Percentiles rank a stretch among this genome's conserved stretches.
Conservation (phyloP, 2,888 invertebrate genomes). For the Diaphora mendica region DNA sequence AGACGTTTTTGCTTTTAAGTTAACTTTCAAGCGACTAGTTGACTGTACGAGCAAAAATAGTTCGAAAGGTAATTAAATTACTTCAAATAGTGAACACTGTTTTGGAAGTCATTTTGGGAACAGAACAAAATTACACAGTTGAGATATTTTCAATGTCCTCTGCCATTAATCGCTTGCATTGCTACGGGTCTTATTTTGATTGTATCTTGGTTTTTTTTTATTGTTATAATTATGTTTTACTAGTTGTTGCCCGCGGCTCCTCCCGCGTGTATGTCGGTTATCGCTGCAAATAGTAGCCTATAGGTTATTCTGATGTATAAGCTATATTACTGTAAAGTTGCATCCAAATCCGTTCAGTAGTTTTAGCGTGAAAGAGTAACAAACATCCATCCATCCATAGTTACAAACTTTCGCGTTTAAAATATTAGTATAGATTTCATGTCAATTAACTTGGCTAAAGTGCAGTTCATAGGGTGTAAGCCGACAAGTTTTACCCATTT, state of each 20-base stretch:
- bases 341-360: no score
- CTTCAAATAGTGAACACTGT: neutral
- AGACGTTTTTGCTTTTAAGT: neutral
- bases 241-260: no score
- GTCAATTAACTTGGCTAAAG: neutral
- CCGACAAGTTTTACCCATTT: conserved; percentile 9
- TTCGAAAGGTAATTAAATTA: neutral
- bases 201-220: neutral
- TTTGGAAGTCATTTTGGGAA: neutral
- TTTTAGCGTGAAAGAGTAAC: no score
- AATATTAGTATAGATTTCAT: no score
- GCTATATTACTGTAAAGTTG: no score
- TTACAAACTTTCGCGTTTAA: no score
- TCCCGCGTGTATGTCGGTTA: no score
- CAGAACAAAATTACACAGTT: neutral
- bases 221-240: neutral
- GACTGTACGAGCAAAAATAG: neutral
- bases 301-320: no score
- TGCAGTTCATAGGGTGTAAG: neutral
- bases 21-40: neutral
- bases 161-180: no score
- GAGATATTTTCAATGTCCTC: neutral
- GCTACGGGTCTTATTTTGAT: neutral
- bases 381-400: no score
- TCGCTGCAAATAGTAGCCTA: no score